A percentile compares a stretch with the other conserved stretches of the same genome.
phyloP scores from a whole-genome alignment of 2,113 vertebrate species.

The Rhinoptilus africanus region DNA sequence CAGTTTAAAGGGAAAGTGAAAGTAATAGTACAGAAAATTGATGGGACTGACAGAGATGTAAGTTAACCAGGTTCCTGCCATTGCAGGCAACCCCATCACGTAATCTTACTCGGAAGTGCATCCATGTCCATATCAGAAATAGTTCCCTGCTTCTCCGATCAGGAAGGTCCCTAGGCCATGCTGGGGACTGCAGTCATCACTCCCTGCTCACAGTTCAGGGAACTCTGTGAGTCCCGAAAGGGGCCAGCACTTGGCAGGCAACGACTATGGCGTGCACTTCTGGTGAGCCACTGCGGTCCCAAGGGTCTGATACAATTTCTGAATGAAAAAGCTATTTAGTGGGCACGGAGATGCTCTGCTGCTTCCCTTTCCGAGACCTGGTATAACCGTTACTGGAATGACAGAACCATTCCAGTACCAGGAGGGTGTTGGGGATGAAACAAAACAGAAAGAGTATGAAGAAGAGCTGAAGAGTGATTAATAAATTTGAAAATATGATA shows the following conservation, averaged over 20 bases:
- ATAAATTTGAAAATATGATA: not conserved
- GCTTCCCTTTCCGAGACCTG: not conserved
- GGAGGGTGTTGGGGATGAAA: not conserved
- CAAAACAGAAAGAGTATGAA: not conserved
- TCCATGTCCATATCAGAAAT: not conserved
- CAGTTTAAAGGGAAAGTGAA: not conserved
- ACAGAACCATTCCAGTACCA: not conserved
- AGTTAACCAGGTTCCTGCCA: not conserved
- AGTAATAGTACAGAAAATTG: not conserved
- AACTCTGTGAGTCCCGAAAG: no score
- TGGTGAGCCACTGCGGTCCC: rapidly evolving
- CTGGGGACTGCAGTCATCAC: not conserved
- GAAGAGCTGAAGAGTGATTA: not conserved
- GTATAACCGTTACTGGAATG: not conserved
- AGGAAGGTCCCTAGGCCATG: not conserved
- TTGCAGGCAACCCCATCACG: not conserved
- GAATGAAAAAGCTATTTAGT: no score
- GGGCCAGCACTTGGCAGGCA: not conserved
- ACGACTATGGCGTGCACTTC: rapidly evolving
- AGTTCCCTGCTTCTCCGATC: not conserved
- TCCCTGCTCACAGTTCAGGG: rapidly evolving
- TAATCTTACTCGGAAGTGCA: not conserved
- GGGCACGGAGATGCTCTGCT: not conserved
- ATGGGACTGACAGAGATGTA: no score
- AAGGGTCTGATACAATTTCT: rapidly evolving